Base-by-base conservation (phyloP, 1,140 invertebrate species). In the Harpegnathos saltator region DNA sequence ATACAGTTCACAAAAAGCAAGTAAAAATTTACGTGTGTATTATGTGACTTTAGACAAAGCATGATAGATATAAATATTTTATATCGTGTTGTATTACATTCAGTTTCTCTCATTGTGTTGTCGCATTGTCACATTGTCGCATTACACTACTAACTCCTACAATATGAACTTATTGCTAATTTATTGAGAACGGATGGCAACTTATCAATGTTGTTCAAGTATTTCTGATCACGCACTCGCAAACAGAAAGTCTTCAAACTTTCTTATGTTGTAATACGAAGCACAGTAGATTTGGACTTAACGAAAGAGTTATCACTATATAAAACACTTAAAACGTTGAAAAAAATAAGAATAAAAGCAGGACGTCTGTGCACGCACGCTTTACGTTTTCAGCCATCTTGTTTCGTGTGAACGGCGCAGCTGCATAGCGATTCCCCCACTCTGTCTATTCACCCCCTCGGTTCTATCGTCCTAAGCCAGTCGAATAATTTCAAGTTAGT, bases 311-410 rank as follows among this genome's bases (percentile, higher is more conserved):
- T 54, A 11, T 77, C 17, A 29, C 29, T 7, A 1, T 11, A 38
- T 66, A 77, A 58, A 58, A 66, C 80, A 74, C 65, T 75, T 68
- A 62, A 33, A 61, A 52, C 24, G 3, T 59, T 66, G 38, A n/a
- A 17, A 82, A 26, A 81, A 74, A 22, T 0, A 71, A 88, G 22
- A 68, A 17, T 50, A 65, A 66, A 85, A 48, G 22, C 56, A 72
- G 72, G 74, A 89, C 74, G 73, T 29, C 59, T 22, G 48, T 80
- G 54, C 80, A 86, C 89, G 75, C 81, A 73, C 82, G 66, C 63
- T 50, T 56, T 63, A 82, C 72, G 73, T 80, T 86, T 87, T 86
- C 91, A 71, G 92, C 92, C 91, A 93, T 93, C 90, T 93, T 94
- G 88, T 91, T 90, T 89, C 68, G 81, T 85, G 85, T 75, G 85